Base-by-base conservation (phyloP, 2,797 vertebrate species). In the Trachops cirrhosus region DNA sequence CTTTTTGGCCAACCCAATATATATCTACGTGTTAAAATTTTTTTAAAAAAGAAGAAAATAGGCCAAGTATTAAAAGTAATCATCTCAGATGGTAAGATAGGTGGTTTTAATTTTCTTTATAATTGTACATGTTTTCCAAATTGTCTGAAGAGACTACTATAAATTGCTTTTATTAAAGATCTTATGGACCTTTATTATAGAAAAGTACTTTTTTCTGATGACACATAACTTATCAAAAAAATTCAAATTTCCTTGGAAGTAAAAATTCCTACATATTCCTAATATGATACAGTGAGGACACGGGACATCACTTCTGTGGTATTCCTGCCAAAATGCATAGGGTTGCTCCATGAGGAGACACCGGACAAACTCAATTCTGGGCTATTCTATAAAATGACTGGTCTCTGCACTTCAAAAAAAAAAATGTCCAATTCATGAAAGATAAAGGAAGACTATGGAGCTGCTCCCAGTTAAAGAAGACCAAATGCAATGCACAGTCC, bases 221-320 rank as follows among this genome's bases (percentile, higher is more conserved):
- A 26, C 46, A 48, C 9, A 68, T 41, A 18, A 70, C 12, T 29
- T 84, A 67, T 24, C 37, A 46, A 91, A 94, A 89, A 57, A 50
- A 41, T 39, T 78, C 80, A 84, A 46, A 85, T 85, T 85, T 96
- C 52, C 79, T 67, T 89, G 29, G 59, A 95, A 75, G 67, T 67
- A 70, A 85, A 75, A 78, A 74, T 88, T 57, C 32, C 44, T 74
- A 46, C 15, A 29, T 48, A 73, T 62, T 37, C 34, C 34, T 67
- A 85, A 75, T 11, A 8, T 18, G 34, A 77, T 19, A 34, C 3
- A 34, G 37, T 41, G 48, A 37, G 48, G 54, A 62, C 37, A 75
- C 2, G 6, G 62, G 41, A 64, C 26, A 14, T 32, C 32, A 22
- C 26, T 70, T 82, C 44, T 75, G 19, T 21, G 2, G 24, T 52